Evolutionary conservation across 2,797 vertebrate species (phyloP).

Genomic region (Choloepus didactylus): DNA sequence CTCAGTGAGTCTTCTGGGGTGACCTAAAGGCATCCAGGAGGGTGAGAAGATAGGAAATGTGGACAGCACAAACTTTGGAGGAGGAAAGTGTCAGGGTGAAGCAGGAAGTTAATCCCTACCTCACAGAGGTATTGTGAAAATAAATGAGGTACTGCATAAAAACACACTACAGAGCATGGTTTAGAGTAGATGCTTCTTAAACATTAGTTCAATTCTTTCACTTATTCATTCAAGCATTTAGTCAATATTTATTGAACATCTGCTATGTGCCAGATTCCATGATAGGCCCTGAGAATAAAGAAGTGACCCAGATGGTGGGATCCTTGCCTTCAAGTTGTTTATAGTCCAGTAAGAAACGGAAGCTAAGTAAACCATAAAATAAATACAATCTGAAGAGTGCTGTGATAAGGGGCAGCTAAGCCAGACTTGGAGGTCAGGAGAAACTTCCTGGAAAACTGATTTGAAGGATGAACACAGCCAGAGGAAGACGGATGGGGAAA

Average conservation of each 20-base stretch:
- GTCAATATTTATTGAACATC: neutral
- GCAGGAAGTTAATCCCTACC: neutral
- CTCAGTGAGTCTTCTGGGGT: neutral
- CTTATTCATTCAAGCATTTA: neutral
- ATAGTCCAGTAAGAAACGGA: neutral
- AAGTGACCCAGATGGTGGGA: neutral
- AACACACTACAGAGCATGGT: neutral
- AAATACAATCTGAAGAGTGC: neutral
- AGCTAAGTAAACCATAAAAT: neutral
- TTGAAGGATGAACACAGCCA: neutral
- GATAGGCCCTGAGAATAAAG: neutral
- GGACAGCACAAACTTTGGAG: neutral
- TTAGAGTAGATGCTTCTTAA: neutral
- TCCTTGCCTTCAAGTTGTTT: neutral
- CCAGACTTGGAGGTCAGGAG: neutral
- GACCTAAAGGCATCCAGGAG: neutral
- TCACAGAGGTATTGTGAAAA: neutral
- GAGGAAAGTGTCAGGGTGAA: neutral
- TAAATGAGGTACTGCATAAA: neutral
- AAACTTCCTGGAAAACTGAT: neutral
- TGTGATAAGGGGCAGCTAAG: neutral
- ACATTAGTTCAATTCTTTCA: neutral
- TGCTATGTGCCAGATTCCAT: neutral
- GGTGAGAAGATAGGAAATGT: neutral
- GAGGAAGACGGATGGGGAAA: neutral